phyloP scores from a whole-genome alignment of 2,113 vertebrate species.

The Shinisaurus crocodilurus region DNA sequence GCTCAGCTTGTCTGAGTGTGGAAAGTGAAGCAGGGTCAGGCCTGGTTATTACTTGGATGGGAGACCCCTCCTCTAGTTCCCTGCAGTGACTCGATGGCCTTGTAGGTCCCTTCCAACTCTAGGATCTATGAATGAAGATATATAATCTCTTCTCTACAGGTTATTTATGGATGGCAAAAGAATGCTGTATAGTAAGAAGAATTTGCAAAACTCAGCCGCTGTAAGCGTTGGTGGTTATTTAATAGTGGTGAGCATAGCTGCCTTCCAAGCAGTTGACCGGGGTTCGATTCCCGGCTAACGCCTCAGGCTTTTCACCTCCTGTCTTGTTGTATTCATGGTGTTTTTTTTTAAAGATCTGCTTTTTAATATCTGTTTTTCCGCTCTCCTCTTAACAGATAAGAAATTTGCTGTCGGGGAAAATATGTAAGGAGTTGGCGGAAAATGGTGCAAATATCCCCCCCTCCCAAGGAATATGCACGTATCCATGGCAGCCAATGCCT shows the following conservation, averaged over 20 bases:
- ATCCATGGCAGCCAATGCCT: no score
- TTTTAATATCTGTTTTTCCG: not conserved
- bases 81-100: no score
- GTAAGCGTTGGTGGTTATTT: slow-evolving; percentile 3
- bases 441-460: not conserved
- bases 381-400: no score
- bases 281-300: slow-evolving; percentile 41
- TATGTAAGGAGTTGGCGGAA: not conserved
- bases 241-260: slow-evolving; percentile 26
- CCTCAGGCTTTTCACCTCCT: not conserved
- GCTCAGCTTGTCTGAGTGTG: no score
- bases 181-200: not conserved
- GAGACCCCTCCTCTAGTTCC: no score
- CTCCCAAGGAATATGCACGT: not conserved
- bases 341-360: not conserved
- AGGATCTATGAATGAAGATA: no score
- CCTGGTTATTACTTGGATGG: no score
- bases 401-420: not conserved
- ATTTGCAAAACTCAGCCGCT: accelerated
- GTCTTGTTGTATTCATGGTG: not conserved
- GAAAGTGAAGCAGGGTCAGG: no score
- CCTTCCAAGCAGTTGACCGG: slow-evolving; percentile 37
- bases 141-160: no score
- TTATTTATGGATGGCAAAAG: not conserved
- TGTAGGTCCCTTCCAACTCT: no score